phyloP scores from a whole-genome alignment of 2,113 vertebrate species.

The Rostratula benghalensis region DNA sequence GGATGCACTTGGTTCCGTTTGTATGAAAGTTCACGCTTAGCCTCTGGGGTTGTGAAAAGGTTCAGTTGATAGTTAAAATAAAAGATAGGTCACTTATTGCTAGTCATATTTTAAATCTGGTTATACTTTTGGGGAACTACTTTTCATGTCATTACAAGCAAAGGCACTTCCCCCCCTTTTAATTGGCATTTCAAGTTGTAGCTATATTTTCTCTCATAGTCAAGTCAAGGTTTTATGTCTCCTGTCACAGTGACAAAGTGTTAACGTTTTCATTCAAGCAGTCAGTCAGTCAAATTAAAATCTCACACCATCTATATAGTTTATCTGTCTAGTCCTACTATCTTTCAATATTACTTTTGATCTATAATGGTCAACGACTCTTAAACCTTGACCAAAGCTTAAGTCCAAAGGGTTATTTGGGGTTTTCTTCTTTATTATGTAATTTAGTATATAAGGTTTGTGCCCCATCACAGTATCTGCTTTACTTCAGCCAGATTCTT shows the following conservation, averaged over 20 bases:
- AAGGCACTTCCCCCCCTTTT: not conserved
- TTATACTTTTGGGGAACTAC: not conserved
- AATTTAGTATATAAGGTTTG: not conserved
- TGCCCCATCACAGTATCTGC: not conserved
- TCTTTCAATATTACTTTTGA: not conserved
- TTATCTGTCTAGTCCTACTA: not conserved
- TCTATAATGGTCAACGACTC: not conserved
- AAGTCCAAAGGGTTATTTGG: not conserved
- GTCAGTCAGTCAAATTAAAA: not conserved
- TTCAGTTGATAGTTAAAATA: not conserved
- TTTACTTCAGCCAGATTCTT: not conserved
- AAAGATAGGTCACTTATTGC: not conserved
- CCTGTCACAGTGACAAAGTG: not conserved
- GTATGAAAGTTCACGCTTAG: not conserved
- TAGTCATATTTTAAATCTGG: not conserved
- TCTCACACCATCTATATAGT: not conserved
- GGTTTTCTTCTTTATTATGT: not conserved
- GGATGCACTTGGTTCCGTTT: not conserved
- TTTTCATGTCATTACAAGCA: not conserved
- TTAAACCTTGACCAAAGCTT: not conserved
- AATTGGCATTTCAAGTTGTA: not conserved
- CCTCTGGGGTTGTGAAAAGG: conserved; percentile 15
- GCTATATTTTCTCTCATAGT: not conserved
- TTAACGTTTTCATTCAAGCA: not conserved
- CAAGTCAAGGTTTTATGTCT: not conserved